Evolutionary conservation across 2,797 vertebrate species (phyloP).

Genomic region (Macrochelys suwanniensis): DNA sequence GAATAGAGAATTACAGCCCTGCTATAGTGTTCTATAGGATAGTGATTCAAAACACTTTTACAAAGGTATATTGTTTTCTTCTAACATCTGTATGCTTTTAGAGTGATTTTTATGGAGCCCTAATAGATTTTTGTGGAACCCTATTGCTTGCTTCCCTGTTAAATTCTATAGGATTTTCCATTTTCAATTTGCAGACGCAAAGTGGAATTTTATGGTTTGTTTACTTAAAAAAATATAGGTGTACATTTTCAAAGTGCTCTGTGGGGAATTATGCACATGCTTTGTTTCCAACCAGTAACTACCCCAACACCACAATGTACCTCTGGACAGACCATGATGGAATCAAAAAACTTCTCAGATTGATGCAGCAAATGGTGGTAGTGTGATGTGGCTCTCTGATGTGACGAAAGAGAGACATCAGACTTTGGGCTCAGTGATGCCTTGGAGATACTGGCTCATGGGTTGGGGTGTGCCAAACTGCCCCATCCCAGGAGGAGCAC

Average conservation of each 20-base stretch:
- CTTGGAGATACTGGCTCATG: background rate
- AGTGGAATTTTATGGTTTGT: background rate
- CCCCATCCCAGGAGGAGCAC: rapidly evolving
- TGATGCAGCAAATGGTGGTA: slow-evolving; percentile 1
- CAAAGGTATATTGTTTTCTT: background rate
- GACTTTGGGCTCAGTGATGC: rapidly evolving
- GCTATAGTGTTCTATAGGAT: slow-evolving; percentile 57
- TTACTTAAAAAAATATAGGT: slow-evolving; percentile 4
- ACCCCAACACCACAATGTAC: background rate
- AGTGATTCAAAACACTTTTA: slow-evolving; percentile 13
- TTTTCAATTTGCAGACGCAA: rapidly evolving
- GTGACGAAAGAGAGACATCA: background rate
- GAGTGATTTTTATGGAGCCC: slow-evolving; percentile 10
- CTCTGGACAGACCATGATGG: slow-evolving; percentile 31
- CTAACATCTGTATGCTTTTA: background rate
- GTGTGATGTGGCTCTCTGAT: background rate
- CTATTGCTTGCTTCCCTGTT: background rate
- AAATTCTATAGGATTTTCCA: background rate
- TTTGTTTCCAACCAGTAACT: slow-evolving; percentile 51
- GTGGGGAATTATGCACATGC: slow-evolving; percentile 39
- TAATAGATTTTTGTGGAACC: background rate
- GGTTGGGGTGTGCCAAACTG: rapidly evolving
- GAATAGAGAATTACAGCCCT: slow-evolving; percentile 58
- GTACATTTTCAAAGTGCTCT: slow-evolving; percentile 25
- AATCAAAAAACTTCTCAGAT: slow-evolving; percentile 22